Evolutionary conservation across 2,797 vertebrate genomes (phyloP).

Genomic region (Staurois parvus): DNA sequence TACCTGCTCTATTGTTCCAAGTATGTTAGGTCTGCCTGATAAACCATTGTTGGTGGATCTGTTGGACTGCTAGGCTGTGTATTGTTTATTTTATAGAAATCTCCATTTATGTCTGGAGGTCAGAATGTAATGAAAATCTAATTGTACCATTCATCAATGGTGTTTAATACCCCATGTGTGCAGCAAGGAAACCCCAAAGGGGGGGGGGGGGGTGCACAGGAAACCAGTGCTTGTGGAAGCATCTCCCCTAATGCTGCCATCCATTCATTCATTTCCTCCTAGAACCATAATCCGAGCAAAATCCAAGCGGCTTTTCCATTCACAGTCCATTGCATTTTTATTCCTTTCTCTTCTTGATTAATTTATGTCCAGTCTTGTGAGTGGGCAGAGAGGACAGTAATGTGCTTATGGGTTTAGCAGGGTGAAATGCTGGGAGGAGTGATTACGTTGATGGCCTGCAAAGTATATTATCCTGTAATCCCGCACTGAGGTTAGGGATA

Average conservation of each 20-base stretch:
- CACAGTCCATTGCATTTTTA: conserved; percentile 22
- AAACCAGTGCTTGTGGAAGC: neutral
- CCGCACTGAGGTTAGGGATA: conserved; percentile 57
- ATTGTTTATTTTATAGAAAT: conserved; percentile 13
- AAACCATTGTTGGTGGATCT: neutral
- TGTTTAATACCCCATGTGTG: conserved; percentile 16
- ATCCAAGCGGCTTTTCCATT: conserved; percentile 53
- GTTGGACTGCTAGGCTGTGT: neutral
- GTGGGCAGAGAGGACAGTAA: conserved; percentile 50
- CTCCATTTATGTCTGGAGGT: conserved; percentile 38
- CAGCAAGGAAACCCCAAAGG: conserved; percentile 7
- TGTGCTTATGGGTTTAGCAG: conserved; percentile 59
- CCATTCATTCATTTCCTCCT: conserved; percentile 43
- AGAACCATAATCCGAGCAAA: conserved; percentile 48
- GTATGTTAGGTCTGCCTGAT: neutral
- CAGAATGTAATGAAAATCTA: conserved; percentile 52
- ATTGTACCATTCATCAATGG: conserved; percentile 25
- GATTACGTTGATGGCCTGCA: conserved; percentile 62
- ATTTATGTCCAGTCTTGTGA: conserved; percentile 50
- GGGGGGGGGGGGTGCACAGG: neutral
- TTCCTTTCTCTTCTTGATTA: conserved; percentile 55
- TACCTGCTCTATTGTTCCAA: neutral
- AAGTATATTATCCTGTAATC: conserved; percentile 63
- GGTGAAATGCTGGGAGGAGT: conserved; percentile 53
- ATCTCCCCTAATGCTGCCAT: conserved; percentile 5